These are phyloP conservation scores for Drosophila pachea DNA, from an alignment of 1,140 invertebrate species.

Conservation along the genomic window DNA sequence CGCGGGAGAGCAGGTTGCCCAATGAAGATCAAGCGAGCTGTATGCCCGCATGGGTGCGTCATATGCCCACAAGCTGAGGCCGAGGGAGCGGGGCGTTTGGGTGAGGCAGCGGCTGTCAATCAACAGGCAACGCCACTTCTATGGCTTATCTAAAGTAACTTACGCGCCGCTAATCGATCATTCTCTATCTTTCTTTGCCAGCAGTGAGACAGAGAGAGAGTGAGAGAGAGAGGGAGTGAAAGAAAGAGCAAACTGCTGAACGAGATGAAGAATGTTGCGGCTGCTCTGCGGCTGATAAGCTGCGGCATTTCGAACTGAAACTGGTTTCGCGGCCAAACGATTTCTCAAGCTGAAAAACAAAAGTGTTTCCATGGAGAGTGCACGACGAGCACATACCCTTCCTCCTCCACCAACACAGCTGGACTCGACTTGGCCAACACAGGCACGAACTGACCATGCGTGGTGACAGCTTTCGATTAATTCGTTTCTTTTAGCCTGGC, in stretches of 20 bases:
- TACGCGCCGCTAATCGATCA: conserved; percentile 56
- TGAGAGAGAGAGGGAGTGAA: background rate
- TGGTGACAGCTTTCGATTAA: no score
- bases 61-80: conserved; percentile 1
- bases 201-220: background rate
- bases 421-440: no score
- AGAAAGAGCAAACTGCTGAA: background rate
- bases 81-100: background rate
- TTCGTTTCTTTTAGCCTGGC: no score
- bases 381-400: background rate
- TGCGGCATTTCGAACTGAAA: conserved; percentile 21
- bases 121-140: conserved; percentile 50
- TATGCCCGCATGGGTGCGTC: conserved; percentile 11
- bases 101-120: conserved; percentile 39
- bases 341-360: conserved; percentile 30
- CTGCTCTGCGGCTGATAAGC: conserved; percentile 37
- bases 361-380: background rate
- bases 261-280: conserved; percentile 28
- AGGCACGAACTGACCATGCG: no score
- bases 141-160: conserved; percentile 56
- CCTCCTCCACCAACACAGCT: no score
- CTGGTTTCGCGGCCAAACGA: conserved; percentile 39
- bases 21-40: conserved; percentile 3
- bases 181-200: conserved; percentile 24
- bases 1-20: background rate